Percentiles rank a stretch among this genome's conserved stretches.
Conservation (phyloP, 2,797 vertebrate species). For the Petrocephalus schoutedeni region DNA sequence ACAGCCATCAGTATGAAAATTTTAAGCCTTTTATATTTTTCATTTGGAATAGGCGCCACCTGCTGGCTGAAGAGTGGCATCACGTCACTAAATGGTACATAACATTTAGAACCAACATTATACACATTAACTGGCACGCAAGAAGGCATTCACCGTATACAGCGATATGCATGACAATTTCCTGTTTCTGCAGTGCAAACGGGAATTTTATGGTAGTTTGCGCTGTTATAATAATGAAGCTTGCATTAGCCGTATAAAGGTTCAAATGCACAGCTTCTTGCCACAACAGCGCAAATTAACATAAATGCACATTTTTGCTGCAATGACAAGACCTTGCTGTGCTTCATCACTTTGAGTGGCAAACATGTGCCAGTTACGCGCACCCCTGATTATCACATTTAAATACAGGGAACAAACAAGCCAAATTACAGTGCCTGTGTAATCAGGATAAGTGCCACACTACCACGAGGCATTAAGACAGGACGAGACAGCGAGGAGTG, state of each 20-base stretch:
- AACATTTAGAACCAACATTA: not conserved
- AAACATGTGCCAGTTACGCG: not conserved
- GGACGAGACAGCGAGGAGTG: not conserved
- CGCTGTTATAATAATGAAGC: not conserved
- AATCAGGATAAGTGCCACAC: not conserved
- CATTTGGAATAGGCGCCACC: slow-evolving; percentile 32
- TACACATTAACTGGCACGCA: not conserved
- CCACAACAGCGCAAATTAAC: not conserved
- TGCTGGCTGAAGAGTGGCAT: slow-evolving; percentile 26
- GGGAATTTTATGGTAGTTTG: not conserved
- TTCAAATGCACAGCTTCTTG: not conserved
- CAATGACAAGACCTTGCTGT: not conserved
- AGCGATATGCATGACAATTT: not conserved
- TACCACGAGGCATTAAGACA: not conserved
- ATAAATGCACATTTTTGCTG: not conserved
- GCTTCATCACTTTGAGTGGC: not conserved
- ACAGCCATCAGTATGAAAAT: not conserved
- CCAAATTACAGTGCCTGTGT: not conserved
- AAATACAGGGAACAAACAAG: not conserved
- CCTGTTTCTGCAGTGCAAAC: too few relatives aligned
- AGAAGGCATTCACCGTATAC: not conserved
- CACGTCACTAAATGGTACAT: not conserved
- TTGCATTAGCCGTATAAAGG: not conserved
- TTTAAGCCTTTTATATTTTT: not conserved
- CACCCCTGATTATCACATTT: not conserved